phyloP scores from a whole-genome alignment of 2,888 invertebrate genomes.

The Nezara viridula region DNA sequence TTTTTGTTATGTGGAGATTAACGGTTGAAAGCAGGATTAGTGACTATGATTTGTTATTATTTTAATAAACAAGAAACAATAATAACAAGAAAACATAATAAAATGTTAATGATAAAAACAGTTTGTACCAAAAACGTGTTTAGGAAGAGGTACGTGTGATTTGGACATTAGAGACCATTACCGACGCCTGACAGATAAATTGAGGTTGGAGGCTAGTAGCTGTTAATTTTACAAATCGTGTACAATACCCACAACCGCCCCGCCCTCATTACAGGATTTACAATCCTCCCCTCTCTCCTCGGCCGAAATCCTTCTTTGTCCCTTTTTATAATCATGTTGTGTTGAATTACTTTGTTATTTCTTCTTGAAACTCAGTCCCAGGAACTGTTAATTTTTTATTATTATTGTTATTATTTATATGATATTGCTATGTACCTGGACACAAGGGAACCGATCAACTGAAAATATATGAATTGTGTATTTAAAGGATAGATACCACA shows the following conservation, averaged over 20 bases:
- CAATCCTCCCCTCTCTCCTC: neutral
- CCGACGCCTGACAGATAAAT: constrained; percentile 7
- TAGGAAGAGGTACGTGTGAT: neutral
- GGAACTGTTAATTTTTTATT: neutral
- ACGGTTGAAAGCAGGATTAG: too few species aligned
- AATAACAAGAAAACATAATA: too few species aligned
- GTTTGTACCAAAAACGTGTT: neutral
- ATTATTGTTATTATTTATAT: neutral
- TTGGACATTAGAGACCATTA: constrained; percentile 10
- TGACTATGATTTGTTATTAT: too few species aligned
- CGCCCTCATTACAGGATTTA: neutral
- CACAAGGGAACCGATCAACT: too few species aligned
- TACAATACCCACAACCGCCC: neutral
- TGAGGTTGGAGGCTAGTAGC: neutral
- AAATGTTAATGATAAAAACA: neutral
- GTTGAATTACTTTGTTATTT: neutral
- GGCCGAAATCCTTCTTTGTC: neutral
- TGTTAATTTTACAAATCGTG: constrained; percentile 33
- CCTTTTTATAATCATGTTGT: neutral
- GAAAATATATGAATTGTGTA: too few species aligned
- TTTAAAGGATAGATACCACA: too few species aligned
- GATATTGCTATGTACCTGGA: too few species aligned
- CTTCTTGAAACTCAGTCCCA: neutral
- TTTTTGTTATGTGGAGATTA: too few species aligned
- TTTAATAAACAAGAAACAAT: too few species aligned